Base-by-base conservation (phyloP, 2,888 invertebrate species). In the Nematopogon swammerdamellus region DNA sequence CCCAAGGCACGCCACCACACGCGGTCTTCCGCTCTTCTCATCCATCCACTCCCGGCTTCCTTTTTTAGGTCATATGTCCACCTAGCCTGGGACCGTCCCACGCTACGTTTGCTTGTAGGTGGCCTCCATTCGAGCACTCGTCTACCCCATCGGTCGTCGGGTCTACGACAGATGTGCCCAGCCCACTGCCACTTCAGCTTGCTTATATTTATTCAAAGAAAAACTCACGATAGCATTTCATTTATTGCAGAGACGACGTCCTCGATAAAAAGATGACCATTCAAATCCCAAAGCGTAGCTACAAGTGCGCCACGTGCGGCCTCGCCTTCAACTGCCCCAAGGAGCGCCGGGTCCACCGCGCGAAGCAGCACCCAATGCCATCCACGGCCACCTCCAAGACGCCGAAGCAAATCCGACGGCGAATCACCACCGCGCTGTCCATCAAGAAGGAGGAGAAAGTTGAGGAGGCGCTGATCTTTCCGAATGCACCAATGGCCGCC, bases 301-400 rank as follows among this genome's bases (percentile, higher is more conserved):
- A 82, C 64, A 79, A 82, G 54, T 88, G 87, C 65, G 64, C 80
- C 1, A 69, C 76, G 36, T 88, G 88, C 59, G 75, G 77, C 4
- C 77, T 80, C 52, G 75, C 80, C 48, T 85, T 85, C 60, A 68
- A 80, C 25, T 82, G 84, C 36, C 75, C 83, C 2, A 85, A 84
- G 58, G 87, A 87, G 63, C 70, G 88, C 50, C 79, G 86, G 19
- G 77, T 83, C 18, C 88, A 88, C 64, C 81, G 79, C 55, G 64
- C 80, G 10, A 72, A 80, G 36, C 73, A 73, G 49, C 87, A 86
- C 61, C 75, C 80, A 30, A 69, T 69, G 43, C 68, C 69, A 36
- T 66, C 68, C 54, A 55, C 56, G 44, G 63, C 68, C 19, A 59
- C 63, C 1, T 60, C 64, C 56, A 61, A 50, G 11, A 65, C 46